Conservation (phyloP, 2,888 invertebrate species). For the Leptopilina myrica region DNA sequence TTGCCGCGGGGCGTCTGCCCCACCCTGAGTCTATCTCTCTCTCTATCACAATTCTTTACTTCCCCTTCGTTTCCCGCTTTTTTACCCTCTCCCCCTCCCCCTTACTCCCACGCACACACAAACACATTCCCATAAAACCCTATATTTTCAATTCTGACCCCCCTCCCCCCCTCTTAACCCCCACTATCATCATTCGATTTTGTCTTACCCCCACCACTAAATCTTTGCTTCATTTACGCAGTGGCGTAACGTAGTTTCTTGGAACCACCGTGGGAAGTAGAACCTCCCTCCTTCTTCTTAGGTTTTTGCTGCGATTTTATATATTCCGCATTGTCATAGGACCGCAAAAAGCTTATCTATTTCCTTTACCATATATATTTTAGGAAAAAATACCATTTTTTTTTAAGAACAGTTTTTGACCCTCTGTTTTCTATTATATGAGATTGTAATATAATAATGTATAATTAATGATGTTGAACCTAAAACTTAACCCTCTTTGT, state of each 20-base stretch:
- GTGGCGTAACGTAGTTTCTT: not conserved
- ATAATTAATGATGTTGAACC: too few relatives aligned
- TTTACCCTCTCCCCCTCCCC: conserved; percentile 5
- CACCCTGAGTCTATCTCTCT: conserved; percentile 63
- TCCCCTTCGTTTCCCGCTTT: conserved; percentile 49
- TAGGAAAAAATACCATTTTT: too few relatives aligned
- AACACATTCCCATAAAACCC: not conserved
- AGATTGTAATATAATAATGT: too few relatives aligned
- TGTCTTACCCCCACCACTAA: not conserved
- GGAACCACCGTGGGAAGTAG: not conserved
- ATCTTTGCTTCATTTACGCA: conserved; percentile 1
- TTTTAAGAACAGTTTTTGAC: too few relatives aligned
- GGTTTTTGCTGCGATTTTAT: too few relatives aligned
- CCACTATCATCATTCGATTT: not conserved
- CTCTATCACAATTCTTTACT: conserved; percentile 49
- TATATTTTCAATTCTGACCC: not conserved
- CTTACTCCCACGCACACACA: not conserved
- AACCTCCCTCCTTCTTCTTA: too few relatives aligned
- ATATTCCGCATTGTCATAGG: not conserved
- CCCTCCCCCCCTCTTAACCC: too few relatives aligned
- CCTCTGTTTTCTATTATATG: too few relatives aligned
- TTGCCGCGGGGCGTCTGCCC: conserved; percentile 75
- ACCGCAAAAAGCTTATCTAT: too few relatives aligned
- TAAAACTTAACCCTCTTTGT: too few relatives aligned
- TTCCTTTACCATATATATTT: too few relatives aligned